phyloP scores from a whole-genome alignment of 2,888 invertebrate genomes.

The Drosophila pegasa region DNA sequence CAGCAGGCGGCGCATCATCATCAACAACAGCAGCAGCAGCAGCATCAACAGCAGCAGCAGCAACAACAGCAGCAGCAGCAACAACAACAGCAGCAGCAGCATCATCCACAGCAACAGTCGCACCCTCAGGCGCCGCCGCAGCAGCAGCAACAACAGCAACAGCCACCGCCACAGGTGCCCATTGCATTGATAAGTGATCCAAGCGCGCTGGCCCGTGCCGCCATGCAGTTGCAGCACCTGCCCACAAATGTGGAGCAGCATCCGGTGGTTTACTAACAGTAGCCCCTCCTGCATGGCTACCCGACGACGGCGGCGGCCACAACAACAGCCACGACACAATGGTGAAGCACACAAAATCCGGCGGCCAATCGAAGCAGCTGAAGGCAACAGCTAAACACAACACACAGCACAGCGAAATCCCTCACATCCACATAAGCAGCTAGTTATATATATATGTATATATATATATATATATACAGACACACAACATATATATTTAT shows the following conservation, averaged over 20 bases:
- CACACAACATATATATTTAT: constrained; percentile 23
- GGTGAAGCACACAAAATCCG: constrained; percentile 42
- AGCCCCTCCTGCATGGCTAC: constrained; percentile 74
- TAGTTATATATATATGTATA: constrained; percentile 56
- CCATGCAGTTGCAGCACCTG: constrained; percentile 84
- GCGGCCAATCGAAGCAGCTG: constrained; percentile 15
- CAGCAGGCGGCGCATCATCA: constrained; percentile 75
- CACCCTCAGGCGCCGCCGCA: constrained; percentile 69
- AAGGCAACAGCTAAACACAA: constrained; percentile 18
- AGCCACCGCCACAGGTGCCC: constrained; percentile 83
- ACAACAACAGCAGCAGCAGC: constrained; percentile 73
- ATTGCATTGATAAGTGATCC: constrained; percentile 84
- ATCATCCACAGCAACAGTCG: constrained; percentile 68
- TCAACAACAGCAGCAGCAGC: constrained; percentile 75
- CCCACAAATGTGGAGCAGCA: constrained; percentile 84
- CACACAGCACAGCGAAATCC: constrained; percentile 9
- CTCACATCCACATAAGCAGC: constrained; percentile 64
- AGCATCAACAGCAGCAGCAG: constrained; percentile 75
- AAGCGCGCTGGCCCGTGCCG: constrained; percentile 83
- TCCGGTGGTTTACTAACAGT: constrained; percentile 84
- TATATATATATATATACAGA: constrained; percentile 46
- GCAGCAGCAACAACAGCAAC: constrained; percentile 80
- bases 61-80: constrained; percentile 80
- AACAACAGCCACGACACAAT: constrained; percentile 53
- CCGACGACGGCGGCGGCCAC: constrained; percentile 52